phyloP scores from a whole-genome alignment of 1,140 invertebrate species.

The Nephotettix cincticeps region DNA sequence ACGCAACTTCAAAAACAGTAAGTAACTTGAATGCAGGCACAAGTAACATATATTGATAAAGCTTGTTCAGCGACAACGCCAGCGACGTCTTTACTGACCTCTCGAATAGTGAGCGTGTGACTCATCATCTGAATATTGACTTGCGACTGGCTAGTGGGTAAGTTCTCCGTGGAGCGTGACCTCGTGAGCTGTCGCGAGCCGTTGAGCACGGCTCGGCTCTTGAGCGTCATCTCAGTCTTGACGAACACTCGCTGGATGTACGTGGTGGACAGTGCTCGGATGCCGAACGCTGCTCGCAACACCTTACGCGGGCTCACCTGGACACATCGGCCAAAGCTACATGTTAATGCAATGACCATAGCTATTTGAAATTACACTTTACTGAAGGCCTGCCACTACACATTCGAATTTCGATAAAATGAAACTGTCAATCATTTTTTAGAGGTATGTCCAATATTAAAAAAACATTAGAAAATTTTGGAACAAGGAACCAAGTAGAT shows the following conservation, averaged over 20 bases:
- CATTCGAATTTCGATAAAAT: too few relatives aligned
- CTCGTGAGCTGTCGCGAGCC: conserved; percentile 60
- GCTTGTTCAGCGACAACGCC: too few relatives aligned
- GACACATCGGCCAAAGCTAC: conserved; percentile 30
- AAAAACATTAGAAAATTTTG: too few relatives aligned
- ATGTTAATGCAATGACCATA: conserved; percentile 23
- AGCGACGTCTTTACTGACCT: too few relatives aligned
- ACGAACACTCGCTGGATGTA: conserved; percentile 90
- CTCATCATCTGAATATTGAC: conserved; percentile 93
- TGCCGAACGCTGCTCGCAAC: conserved; percentile 85
- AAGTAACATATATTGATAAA: too few relatives aligned
- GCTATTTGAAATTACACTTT: conserved; percentile 10
- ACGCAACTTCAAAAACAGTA: too few relatives aligned
- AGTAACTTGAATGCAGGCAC: too few relatives aligned
- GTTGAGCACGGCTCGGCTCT: conserved; percentile 68
- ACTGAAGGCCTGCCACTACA: not conserved
- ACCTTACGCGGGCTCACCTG: conserved; percentile 79
- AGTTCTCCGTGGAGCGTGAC: conserved; percentile 81
- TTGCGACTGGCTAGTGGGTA: conserved; percentile 88
- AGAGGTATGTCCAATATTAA: too few relatives aligned
- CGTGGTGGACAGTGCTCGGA: conserved; percentile 82
- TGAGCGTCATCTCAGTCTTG: conserved; percentile 89
- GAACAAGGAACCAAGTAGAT: too few relatives aligned
- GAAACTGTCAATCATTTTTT: too few relatives aligned
- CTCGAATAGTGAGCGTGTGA: conserved; percentile 84